Evolutionary conservation across 2,888 invertebrate species (phyloP).

Genomic region (Apeira syringaria): DNA sequence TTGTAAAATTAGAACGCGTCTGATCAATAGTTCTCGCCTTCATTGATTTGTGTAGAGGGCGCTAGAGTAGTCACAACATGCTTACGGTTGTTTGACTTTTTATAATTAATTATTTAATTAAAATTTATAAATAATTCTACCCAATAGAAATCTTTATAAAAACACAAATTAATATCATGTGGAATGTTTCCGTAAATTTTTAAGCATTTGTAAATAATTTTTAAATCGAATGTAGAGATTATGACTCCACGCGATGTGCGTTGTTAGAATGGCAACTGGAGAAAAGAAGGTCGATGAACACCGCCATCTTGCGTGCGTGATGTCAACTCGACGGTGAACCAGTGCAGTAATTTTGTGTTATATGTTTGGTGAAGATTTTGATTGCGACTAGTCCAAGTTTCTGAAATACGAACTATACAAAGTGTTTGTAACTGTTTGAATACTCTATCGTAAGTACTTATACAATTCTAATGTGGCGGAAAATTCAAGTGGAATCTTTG

Average conservation of each 20-base stretch:
- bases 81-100: too few relatives aligned
- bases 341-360: conserved; percentile 59
- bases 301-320: conserved; percentile 76
- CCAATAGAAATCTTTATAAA: too few relatives aligned
- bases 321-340: conserved; percentile 65
- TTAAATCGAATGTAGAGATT: conserved; percentile 16
- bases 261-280: conserved; percentile 26
- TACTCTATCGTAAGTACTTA: conserved; percentile 63
- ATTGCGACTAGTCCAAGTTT: conserved; percentile 55
- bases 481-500: conserved; percentile 59
- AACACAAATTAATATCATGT: background rate
- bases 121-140: too few relatives aligned
- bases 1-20: conserved; percentile 53
- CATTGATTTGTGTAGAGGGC: conserved; percentile 55
- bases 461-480: conserved; percentile 60
- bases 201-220: background rate
- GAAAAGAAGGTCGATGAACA: conserved; percentile 54
- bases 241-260: conserved; percentile 32
- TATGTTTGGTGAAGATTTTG: conserved; percentile 39
- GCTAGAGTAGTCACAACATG: conserved; percentile 44
- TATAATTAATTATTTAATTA: too few relatives aligned
- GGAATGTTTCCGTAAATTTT: too few relatives aligned
- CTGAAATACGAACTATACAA: conserved; percentile 53
- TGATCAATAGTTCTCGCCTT: conserved; percentile 58
- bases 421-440: conserved; percentile 50